Percentiles rank a stretch among this genome's conserved stretches.
Evolutionary conservation across 2,797 vertebrate species (phyloP).

Genomic region (Ciconia nigra): DNA sequence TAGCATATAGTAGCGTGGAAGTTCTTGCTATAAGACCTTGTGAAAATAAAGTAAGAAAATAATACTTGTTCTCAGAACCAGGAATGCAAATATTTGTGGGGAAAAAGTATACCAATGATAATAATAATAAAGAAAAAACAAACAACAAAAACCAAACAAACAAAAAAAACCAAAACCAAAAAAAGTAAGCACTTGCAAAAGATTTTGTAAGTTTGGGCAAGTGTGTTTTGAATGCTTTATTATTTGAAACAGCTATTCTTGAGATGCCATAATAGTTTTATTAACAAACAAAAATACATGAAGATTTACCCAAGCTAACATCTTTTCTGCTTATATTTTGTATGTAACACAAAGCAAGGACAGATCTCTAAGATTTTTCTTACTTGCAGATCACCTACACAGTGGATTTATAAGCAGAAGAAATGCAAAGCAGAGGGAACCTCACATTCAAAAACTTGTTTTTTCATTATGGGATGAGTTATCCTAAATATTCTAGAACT

Average conservation of each 20-base stretch:
- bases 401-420: neutral
- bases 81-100: neutral
- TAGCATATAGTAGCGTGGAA: rapidly evolving
- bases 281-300: neutral
- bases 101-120: neutral
- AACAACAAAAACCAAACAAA: neutral
- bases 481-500: neutral
- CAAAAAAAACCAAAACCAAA: neutral
- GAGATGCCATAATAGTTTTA: neutral
- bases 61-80: neutral
- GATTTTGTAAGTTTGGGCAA: neutral
- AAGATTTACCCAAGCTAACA: neutral
- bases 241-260: neutral
- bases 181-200: neutral
- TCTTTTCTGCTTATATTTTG: neutral
- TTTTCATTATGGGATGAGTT: neutral
- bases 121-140: neutral
- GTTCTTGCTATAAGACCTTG: neutral
- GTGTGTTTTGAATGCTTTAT: neutral
- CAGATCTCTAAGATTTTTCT: neutral
- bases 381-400: neutral
- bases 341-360: neutral
- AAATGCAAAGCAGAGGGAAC: neutral
- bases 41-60: neutral
- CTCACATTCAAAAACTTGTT: neutral